These are phyloP conservation scores for Stenchaetothrips biformis DNA, from an alignment of 2,888 invertebrate species.

Conservation along the genomic window DNA sequence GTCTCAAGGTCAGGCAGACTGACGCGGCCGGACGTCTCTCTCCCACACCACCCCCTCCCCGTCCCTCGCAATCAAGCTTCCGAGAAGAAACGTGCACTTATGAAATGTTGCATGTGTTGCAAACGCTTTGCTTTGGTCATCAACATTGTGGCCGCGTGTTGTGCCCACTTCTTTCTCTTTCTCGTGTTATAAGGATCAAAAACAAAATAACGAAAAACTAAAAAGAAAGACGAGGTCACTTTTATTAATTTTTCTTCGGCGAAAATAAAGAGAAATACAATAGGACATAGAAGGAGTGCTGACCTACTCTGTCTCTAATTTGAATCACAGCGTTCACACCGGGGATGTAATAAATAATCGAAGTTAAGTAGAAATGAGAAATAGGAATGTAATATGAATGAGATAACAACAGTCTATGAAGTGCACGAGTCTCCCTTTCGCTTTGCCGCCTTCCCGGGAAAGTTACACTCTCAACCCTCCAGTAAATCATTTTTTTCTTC, in stretches of 20 bases:
- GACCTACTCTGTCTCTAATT: too few species aligned
- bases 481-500: too few species aligned
- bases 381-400: background rate
- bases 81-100: constrained; percentile 1
- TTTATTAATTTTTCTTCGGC: background rate
- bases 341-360: background rate
- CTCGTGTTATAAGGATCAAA: background rate
- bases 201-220: background rate
- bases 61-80: background rate
- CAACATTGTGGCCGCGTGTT: background rate
- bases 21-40: background rate
- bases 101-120: background rate
- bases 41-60: background rate
- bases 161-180: background rate
- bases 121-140: background rate
- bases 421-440: too few species aligned
- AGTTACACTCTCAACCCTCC: too few species aligned
- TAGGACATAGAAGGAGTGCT: background rate
- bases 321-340: background rate
- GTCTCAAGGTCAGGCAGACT: background rate
- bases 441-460: too few species aligned
- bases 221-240: too few species aligned
- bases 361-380: background rate
- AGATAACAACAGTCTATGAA: background rate
- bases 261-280: background rate